Evolutionary conservation across 2,888 invertebrate species (phyloP).

Genomic region (Psylliodes chrysocephalus): DNA sequence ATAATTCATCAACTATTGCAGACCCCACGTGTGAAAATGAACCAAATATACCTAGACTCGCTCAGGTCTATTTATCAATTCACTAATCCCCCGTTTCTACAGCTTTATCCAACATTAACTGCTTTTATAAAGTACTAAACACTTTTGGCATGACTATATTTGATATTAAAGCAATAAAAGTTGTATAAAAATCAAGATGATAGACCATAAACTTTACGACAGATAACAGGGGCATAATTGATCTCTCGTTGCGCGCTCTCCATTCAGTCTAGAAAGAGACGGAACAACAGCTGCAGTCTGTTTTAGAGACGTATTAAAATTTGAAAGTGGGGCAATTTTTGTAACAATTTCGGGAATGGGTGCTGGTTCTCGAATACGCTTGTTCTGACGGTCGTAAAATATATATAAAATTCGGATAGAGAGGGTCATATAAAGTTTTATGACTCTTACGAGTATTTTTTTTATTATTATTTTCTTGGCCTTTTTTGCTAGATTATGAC

Average conservation of each 20-base stretch:
- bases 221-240: conserved; percentile 33
- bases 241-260: conserved; percentile 21
- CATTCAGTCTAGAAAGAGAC: not conserved
- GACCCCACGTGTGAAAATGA: too few relatives aligned
- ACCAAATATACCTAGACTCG: too few relatives aligned
- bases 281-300: too few relatives aligned
- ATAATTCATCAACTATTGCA: too few relatives aligned
- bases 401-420: conserved; percentile 33
- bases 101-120: conserved; percentile 15
- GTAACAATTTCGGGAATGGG: conserved; percentile 30
- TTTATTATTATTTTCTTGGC: conserved; percentile 14
- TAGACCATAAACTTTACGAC: conserved; percentile 36
- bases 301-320: conserved; percentile 14
- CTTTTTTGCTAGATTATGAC: not conserved
- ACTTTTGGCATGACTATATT: conserved; percentile 37
- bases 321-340: conserved; percentile 32
- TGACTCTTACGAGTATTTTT: conserved; percentile 16
- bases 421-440: conserved; percentile 24
- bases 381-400: conserved; percentile 35
- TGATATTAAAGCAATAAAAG: conserved; percentile 39
- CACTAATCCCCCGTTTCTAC: too few relatives aligned
- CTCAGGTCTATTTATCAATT: too few relatives aligned
- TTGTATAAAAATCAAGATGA: conserved; percentile 40
- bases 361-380: conserved; percentile 30
- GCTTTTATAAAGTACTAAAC: conserved; percentile 36